These are phyloP conservation scores for Procapra przewalskii DNA, from an alignment of 2,113 vertebrate genomes.

Conservation along the genomic window DNA sequence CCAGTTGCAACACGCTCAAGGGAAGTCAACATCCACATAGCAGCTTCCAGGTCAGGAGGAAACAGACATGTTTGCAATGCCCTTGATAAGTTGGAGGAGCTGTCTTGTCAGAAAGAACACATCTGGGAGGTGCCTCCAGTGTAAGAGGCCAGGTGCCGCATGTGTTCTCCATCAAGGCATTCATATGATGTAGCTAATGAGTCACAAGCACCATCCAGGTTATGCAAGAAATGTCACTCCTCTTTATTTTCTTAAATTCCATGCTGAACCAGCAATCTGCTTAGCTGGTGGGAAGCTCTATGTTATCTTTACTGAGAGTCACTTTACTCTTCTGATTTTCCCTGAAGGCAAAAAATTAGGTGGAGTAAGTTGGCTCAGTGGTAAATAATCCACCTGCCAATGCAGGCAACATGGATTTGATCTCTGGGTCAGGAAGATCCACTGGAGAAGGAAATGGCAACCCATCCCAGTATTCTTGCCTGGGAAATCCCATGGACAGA, in stretches of 20 bases:
- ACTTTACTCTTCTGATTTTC: not conserved
- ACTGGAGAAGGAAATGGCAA: not conserved
- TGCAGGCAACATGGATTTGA: not conserved
- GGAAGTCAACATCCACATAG: not conserved
- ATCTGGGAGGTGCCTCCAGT: not conserved
- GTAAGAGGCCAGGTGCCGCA: not conserved
- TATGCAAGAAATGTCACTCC: not conserved
- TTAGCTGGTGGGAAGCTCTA: not conserved
- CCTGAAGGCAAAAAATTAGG: not conserved
- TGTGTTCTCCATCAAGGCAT: not conserved
- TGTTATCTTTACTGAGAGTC: not conserved
- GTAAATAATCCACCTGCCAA: not conserved
- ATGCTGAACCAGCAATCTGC: not conserved
- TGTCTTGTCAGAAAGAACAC: not conserved
- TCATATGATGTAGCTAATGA: not conserved
- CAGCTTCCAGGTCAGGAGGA: not conserved
- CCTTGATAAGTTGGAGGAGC: not conserved
- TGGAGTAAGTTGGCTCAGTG: not conserved
- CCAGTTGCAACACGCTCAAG: not conserved
- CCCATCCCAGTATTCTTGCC: not conserved
- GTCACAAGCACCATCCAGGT: not conserved
- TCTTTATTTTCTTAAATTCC: not conserved
- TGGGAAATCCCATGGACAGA: not conserved
- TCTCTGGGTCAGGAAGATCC: not conserved
- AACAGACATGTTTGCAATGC: not conserved